Conservation (phyloP, 2,888 invertebrate species). For the Eulithis prunata region DNA sequence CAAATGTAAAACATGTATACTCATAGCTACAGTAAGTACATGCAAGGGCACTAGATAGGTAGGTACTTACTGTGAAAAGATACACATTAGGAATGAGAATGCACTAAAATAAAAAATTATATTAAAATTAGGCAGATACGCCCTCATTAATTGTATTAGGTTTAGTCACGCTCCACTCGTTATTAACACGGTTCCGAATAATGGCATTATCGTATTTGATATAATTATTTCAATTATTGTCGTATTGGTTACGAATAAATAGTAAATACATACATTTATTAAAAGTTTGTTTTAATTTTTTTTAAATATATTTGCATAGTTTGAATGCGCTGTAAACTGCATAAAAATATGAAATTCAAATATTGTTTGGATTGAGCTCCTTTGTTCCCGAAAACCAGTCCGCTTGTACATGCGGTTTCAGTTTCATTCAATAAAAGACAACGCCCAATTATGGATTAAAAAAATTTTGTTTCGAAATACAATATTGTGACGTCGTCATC, state of each 20-base stretch:
- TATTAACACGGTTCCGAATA: constrained; percentile 44
- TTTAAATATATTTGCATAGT: too few species aligned
- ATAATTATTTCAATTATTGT: constrained; percentile 1
- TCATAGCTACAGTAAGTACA: too few species aligned
- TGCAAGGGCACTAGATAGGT: too few species aligned
- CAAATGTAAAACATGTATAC: too few species aligned
- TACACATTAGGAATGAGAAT: too few species aligned
- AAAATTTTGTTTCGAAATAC: constrained; percentile 5
- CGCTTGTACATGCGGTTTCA: constrained; percentile 3
- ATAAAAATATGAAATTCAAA: not conserved
- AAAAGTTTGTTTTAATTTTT: too few species aligned
- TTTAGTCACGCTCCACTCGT: constrained; percentile 43
- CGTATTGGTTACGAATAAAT: too few species aligned
- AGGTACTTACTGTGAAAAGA: too few species aligned
- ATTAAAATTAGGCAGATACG: constrained; percentile 20
- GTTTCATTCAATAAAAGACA: constrained; percentile 2
- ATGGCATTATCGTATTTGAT: constrained; percentile 17
- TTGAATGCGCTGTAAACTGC: too few species aligned
- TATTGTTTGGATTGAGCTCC: not conserved
- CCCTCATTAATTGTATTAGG: constrained; percentile 41
- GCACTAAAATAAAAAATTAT: too few species aligned
- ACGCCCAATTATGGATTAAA: constrained; percentile 7
- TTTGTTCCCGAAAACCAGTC: not conserved
- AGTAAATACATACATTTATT: too few species aligned
- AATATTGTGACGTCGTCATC: not conserved